Conservation (phyloP, 2,888 invertebrate genomes). For the Orthosia incerta region DNA sequence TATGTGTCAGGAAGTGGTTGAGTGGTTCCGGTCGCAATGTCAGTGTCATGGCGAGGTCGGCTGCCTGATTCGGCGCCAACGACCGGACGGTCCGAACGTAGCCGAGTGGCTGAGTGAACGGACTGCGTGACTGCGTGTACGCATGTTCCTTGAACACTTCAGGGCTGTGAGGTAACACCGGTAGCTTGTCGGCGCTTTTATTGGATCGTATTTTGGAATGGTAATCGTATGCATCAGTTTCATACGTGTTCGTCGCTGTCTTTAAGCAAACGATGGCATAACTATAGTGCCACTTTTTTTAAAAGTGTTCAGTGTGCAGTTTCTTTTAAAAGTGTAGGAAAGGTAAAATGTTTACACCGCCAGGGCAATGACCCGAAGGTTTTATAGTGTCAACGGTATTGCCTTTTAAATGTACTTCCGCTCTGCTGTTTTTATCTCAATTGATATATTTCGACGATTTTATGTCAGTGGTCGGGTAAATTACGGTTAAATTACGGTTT, state of each 20-base stretch:
- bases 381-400: slow-evolving; percentile 24
- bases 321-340: neutral
- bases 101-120: slow-evolving; percentile 36
- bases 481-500: neutral
- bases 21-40: slow-evolving; percentile 86
- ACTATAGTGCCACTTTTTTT: neutral
- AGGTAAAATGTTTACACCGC: neutral
- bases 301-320: no score
- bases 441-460: slow-evolving; percentile 1
- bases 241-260: neutral
- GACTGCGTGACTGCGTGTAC: slow-evolving; percentile 18
- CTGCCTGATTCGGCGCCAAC: slow-evolving; percentile 74
- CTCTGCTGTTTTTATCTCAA: slow-evolving; percentile 12
- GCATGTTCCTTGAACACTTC: slow-evolving; percentile 37
- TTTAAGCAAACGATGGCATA: no score
- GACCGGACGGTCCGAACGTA: slow-evolving; percentile 70
- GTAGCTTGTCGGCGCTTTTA: slow-evolving; percentile 31
- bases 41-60: slow-evolving; percentile 83
- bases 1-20: slow-evolving; percentile 79
- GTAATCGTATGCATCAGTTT: neutral
- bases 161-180: slow-evolving; percentile 52
- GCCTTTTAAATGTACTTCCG: slow-evolving; percentile 28
- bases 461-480: neutral
- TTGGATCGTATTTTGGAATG: slow-evolving; percentile 5
- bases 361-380: slow-evolving; percentile 31